Evolutionary conservation across 2,888 invertebrate genomes (phyloP), one percentile per base, ranked within the genome.

Genomic region (Cephalotes varians): DNA sequence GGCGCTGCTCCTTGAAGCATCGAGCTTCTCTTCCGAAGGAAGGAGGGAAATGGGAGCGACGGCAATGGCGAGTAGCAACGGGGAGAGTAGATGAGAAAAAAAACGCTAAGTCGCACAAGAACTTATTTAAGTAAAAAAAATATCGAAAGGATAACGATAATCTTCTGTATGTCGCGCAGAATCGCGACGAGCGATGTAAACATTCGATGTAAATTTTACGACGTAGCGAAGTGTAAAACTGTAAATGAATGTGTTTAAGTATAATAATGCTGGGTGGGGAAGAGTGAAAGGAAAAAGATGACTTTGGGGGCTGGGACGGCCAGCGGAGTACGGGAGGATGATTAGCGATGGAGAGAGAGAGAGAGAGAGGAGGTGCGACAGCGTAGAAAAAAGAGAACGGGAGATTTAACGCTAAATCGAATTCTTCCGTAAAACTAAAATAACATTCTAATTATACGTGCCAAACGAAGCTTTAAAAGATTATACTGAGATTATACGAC

Each of bases 381-480:
- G n/a, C n/a, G 67, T 64, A 84, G 69, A 83, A 76, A 87, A 25
- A 28, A 81, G 77, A 67, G 65, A 72, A 60, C 51, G 82, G 37
- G 74, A 76, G 82, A 67, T 77, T 65, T 65, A 82, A 90, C 85
- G 88, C 85, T 92, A 90, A 92, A 92, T 92, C 91, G 90, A 93
- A 92, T 91, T 92, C 92, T 93, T 92, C 92, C 92, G 92, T 91
- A 91, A 90, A 91, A 91, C 73, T 73, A 85, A 87, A 94, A 91
- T 92, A 91, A 94, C 92, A 94, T 94, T 94, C 93, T 94, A 93
- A 94, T 93, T 91, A 92, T 92, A 94, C 91, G 94, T 94, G 94
- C 94, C 94, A 93, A 93, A 93, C 88, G 91, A 93, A 92, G 92
- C 93, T 93, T 93, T 93, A 92, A 92, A 87, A 86, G 86, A 88